Percentiles rank a stretch among this genome's conserved stretches.
These are phyloP conservation scores for Balaeniceps rex DNA, from an alignment of 2,113 vertebrate species.

Conservation along the genomic window DNA sequence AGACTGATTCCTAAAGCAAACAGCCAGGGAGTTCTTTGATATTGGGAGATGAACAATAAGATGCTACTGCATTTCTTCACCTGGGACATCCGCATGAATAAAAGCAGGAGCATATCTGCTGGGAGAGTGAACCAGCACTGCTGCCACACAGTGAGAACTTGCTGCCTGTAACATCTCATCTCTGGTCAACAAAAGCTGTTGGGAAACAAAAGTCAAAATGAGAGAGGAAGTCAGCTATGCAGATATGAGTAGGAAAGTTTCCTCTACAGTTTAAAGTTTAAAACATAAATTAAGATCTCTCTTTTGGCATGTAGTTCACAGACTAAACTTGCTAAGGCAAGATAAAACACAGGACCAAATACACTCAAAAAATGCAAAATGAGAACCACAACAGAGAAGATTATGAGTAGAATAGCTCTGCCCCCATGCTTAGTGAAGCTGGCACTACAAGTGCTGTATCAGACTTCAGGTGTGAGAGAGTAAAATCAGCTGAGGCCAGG, in stretches of 20 bases:
- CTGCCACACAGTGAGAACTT: slow-evolving; percentile 85
- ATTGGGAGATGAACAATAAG: background rate
- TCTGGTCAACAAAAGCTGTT: slow-evolving; percentile 87
- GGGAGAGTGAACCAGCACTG: slow-evolving; percentile 84
- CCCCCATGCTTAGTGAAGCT: background rate
- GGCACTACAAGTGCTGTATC: background rate
- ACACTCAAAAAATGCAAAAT: background rate
- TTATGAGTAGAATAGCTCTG: background rate
- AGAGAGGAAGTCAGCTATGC: background rate
- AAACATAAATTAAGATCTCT: background rate
- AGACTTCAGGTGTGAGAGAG: background rate
- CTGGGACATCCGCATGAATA: slow-evolving; percentile 89
- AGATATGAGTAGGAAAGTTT: background rate
- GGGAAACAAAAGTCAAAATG: slow-evolving; percentile 16
- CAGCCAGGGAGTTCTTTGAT: background rate
- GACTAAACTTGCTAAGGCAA: background rate
- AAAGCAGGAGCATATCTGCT: slow-evolving; percentile 80
- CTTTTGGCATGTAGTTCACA: background rate
- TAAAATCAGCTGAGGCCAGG: background rate
- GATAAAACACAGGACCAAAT: background rate
- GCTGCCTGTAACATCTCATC: slow-evolving; percentile 87
- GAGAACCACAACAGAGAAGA: background rate
- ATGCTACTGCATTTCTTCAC: slow-evolving; percentile 61
- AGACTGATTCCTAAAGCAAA: background rate
- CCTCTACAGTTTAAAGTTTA: background rate